Evolutionary conservation across 2,113 vertebrate genomes (phyloP).

Genomic region (Lagenorhynchus albirostris): DNA sequence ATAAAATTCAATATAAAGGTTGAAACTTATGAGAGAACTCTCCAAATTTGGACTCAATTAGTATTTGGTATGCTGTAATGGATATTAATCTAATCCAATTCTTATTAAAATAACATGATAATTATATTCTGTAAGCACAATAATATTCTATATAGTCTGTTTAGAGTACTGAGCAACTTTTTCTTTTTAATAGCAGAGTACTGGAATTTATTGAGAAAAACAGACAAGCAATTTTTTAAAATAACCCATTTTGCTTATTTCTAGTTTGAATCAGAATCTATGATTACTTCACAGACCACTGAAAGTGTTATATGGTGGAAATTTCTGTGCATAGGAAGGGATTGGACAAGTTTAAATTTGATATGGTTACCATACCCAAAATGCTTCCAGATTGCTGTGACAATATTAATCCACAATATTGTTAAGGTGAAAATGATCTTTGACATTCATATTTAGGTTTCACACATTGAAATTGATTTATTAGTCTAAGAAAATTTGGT

Average conservation of each 20-base stretch:
- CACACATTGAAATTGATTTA: neutral
- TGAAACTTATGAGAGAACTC: neutral
- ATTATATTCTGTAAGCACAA: neutral
- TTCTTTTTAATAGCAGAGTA: neutral
- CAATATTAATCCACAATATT: neutral
- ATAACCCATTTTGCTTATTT: neutral
- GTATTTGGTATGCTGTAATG: neutral
- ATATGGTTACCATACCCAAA: neutral
- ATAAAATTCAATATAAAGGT: neutral
- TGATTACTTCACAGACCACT: neutral
- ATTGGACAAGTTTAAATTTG: conserved; percentile 8
- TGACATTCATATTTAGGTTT: neutral
- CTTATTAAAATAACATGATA: neutral
- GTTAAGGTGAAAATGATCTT: neutral
- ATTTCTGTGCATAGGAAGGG: neutral
- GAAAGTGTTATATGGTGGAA: neutral
- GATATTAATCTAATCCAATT: neutral
- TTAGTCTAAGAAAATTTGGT: neutral
- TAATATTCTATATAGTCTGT: neutral
- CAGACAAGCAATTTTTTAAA: neutral
- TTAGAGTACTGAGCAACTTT: neutral
- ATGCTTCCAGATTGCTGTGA: neutral
- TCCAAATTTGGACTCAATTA: neutral
- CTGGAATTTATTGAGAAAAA: neutral
- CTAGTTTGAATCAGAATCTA: neutral